Evolutionary conservation across 2,888 invertebrate genomes (phyloP).

Genomic region (Pyrrhosoma nymphula): DNA sequence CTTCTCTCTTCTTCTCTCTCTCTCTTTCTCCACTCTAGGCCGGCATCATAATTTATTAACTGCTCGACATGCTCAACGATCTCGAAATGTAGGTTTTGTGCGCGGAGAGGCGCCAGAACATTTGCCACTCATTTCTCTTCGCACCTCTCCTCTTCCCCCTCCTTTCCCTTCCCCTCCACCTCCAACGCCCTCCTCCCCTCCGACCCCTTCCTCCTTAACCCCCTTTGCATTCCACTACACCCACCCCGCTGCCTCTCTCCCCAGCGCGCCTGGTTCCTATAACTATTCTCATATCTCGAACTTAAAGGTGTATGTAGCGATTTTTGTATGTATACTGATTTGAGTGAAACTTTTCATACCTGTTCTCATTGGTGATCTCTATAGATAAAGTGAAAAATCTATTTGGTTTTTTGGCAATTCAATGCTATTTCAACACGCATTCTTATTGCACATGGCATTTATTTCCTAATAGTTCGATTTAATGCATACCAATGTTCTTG

Average conservation of each 20-base stretch:
- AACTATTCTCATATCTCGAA: neutral
- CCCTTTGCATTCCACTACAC: neutral
- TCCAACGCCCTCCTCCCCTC: neutral
- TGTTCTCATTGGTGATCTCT: too few species aligned
- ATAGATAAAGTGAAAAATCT: too few species aligned
- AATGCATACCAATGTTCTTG: too few species aligned
- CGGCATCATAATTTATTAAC: slow-evolving; percentile 33
- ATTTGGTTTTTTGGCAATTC: too few species aligned
- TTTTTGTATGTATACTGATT: too few species aligned
- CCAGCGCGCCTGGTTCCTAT: neutral
- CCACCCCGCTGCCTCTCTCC: too few species aligned
- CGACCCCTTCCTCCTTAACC: neutral
- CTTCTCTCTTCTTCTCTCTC: neutral
- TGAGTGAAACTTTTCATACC: too few species aligned
- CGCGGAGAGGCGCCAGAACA: slow-evolving; percentile 28
- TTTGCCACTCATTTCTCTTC: slow-evolving; percentile 32
- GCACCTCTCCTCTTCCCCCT: neutral
- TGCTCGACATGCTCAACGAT: slow-evolving; percentile 36
- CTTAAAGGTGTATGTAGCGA: too few species aligned
- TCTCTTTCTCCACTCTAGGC: neutral
- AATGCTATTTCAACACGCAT: too few species aligned
- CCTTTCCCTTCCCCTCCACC: neutral
- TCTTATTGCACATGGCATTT: too few species aligned
- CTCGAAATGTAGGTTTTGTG: slow-evolving; percentile 28
- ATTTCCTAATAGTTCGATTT: too few species aligned